These are phyloP conservation scores for Drosophila athabasca DNA, from an alignment of 1,140 invertebrate species.

Conservation along the genomic window DNA sequence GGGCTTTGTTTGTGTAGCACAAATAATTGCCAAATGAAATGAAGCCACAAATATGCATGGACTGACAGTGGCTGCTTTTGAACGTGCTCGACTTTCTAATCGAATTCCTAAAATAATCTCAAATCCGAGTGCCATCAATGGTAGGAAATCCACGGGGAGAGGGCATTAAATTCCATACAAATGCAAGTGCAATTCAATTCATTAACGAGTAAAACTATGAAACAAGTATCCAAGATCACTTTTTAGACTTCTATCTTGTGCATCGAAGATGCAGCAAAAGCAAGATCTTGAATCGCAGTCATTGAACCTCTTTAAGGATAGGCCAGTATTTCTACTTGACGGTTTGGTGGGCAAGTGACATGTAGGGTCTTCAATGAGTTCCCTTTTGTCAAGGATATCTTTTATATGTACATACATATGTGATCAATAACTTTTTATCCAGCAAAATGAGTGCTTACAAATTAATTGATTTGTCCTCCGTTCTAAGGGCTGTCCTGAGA, in stretches of 20 bases:
- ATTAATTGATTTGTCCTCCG: conserved; percentile 32
- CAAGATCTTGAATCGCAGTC: too few relatives aligned
- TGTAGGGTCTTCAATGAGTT: too few relatives aligned
- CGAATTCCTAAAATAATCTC: conserved; percentile 12
- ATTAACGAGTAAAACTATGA: too few relatives aligned
- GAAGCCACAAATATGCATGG: conserved; percentile 48
- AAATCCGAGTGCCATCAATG: neutral
- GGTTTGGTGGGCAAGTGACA: too few relatives aligned
- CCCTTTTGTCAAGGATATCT: neutral
- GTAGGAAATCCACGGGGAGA: neutral
- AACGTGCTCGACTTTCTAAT: conserved; percentile 24
- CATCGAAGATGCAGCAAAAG: too few relatives aligned
- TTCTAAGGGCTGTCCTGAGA: neutral
- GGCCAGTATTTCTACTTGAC: too few relatives aligned
- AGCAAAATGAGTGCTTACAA: conserved; percentile 16
- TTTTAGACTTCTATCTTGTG: too few relatives aligned
- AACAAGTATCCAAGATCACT: too few relatives aligned
- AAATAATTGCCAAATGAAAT: conserved; percentile 36
- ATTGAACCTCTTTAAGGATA: too few relatives aligned
- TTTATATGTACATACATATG: neutral
- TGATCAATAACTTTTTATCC: conserved; percentile 11
- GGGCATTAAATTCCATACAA: too few relatives aligned
- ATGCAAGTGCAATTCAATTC: too few relatives aligned
- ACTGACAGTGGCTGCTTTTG: conserved; percentile 19
- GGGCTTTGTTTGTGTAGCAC: conserved; percentile 3